Base-by-base conservation (phyloP, 1,140 invertebrate genomes). In the Himalopsyche phryganea region DNA sequence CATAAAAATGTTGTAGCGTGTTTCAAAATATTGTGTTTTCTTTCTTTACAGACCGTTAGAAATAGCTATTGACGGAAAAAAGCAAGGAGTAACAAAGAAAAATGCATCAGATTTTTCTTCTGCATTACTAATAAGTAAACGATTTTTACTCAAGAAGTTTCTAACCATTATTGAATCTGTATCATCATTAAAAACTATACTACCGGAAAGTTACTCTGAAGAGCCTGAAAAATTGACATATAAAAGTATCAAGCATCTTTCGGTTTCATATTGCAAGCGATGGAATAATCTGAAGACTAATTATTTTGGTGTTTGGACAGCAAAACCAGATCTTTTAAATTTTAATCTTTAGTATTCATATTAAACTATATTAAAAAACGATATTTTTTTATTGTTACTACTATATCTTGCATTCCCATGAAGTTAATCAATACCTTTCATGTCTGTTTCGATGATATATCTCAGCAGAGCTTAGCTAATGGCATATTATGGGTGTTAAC, bases 81-180 rank as follows among this genome's bases (percentile, higher is more conserved):
- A 85, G 60, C 86, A 91, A 72, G 93, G 93, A 2, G 74, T 85
- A 10, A 93, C 90, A 1, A 91, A 88, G 65, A 92, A 89, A 68
- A 83, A 80, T 50, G 55, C 75, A 11, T 65, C 79, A 47, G 81
- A 72, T 64, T 71, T 79, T 23, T 75, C 70, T 38, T 77, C 69
- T 52, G 75, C 73, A 53, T 69, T 91, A 58, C 69, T 73, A 48
- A 78, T 90, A 45, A 86, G 81, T 65, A 86, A 88, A 77, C 78
- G 77, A 63, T 80, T 80, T 63, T 58, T 91, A 3, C 81, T 87
- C 45, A 67, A 76, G 66, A 74, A 54, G 20, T 89, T 86, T 68
- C 48, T 82, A 14, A 64, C 74, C 15, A 65, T 84, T 48, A 62
- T 80, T 20, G 67, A 75, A 66, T 13, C 58, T 65, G 59, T 55